A percentile compares a stretch with the other conserved stretches of the same genome.
phyloP scores from a whole-genome alignment of 2,113 vertebrate genomes.

The Paedocypris sp. region DNA sequence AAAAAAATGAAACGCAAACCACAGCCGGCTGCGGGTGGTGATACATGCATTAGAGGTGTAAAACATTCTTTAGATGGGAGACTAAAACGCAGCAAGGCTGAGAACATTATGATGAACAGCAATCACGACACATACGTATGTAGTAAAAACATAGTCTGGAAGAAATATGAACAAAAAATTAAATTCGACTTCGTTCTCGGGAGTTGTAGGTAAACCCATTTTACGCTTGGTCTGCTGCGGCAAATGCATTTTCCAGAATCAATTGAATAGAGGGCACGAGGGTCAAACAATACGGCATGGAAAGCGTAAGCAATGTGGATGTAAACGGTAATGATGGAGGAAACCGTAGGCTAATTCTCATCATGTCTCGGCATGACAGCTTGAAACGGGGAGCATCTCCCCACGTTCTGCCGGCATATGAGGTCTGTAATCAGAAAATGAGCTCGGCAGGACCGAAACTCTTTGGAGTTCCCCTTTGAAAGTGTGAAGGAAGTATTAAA shows the following conservation, averaged over 20 bases:
- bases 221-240: slow-evolving; percentile 46
- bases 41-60: not conserved
- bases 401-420: not conserved
- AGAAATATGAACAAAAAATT: not conserved
- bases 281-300: not conserved
- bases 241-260: slow-evolving; percentile 44
- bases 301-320: slow-evolving; percentile 24
- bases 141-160: slow-evolving; percentile 1
- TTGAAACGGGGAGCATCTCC: not conserved
- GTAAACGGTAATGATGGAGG: slow-evolving; percentile 32
- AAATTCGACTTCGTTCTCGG: not conserved
- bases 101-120: slow-evolving; percentile 6
- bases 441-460: not conserved
- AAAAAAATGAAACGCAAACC: slow-evolving; percentile 15
- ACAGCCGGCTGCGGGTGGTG: not conserved
- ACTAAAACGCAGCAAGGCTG: too few relatives aligned
- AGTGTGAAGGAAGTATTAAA: slow-evolving; percentile 21
- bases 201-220: slow-evolving; percentile 39
- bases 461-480: slow-evolving; percentile 19
- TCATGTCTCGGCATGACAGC: slow-evolving; percentile 40
- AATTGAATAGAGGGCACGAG: slow-evolving; percentile 25
- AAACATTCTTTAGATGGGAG: not conserved
- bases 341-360: slow-evolving; percentile 32
- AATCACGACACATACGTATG: slow-evolving; percentile 13
- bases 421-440: slow-evolving; percentile 3